Evolutionary conservation across 2,888 invertebrate species (phyloP), one percentile per base, ranked within the genome.

Genomic region (Lepeophtheirus nordmannii): DNA sequence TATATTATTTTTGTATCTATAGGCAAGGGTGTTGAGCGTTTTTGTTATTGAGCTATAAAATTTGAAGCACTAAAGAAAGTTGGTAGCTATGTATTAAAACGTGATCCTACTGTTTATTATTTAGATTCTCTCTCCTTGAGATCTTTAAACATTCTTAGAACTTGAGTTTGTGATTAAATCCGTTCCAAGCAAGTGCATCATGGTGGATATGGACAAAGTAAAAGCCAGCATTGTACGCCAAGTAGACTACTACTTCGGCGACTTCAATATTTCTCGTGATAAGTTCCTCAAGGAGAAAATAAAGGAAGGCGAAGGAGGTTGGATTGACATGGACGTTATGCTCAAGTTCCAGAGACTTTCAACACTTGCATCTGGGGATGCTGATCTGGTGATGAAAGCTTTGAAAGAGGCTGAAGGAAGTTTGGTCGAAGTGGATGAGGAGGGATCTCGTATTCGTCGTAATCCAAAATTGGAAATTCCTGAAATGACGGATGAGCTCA

Each of bases 261-360:
- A 98, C 75, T 81, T 86, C 8, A 98, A 98, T 77, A 79, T 98
- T 64, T 85, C 86, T 0, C 82, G 87, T 68, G 97, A 98, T 75
- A 92, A 88, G 76, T 98, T 96, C 74, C 79, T 98, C n/a, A 82
- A 84, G 71, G 87, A 88, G 68, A 86, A 92, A 77, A 82, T 87
- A 1, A 83, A 83, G 70, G 79, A 87, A 69, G 87, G 91, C 70
- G 87, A 92, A 65, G 96, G 80, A 69, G 80, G 79, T 62, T 46
- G 46, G 23, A 82, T 98, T 22, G 82, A 89, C 0, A 74, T 97
- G 59, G 83, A 85, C 0, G 82, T 87, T 0, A 81, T 98, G 76
- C 77, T 87, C 60, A 90, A 84, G 68, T 98, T 97, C 75, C 92
- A 94, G 75, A 82, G 94, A 23, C 80, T 97, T 23, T 81, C 85